phyloP scores from a whole-genome alignment of 2,113 vertebrate species.

The Phalacrocorax aristotelis region DNA sequence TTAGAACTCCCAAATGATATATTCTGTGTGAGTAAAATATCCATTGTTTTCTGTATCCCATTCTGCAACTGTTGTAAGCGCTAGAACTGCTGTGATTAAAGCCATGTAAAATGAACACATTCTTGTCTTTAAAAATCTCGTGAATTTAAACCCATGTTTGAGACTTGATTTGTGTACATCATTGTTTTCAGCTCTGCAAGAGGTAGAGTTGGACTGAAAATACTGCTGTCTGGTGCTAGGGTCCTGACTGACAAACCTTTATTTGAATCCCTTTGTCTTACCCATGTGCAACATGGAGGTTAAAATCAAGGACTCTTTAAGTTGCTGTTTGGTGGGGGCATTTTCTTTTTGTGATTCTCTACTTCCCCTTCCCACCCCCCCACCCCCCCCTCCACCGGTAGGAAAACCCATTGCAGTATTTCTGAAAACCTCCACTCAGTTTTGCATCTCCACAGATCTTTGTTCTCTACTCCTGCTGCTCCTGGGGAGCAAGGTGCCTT shows the following conservation, averaged over 20 bases:
- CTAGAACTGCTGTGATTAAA: neutral
- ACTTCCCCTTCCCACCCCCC: no score
- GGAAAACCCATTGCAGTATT: neutral
- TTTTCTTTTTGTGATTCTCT: neutral
- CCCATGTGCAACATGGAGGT: accelerated
- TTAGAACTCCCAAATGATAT: neutral
- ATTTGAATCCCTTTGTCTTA: neutral
- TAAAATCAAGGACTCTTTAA: neutral
- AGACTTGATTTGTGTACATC: neutral
- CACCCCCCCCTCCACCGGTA: no score
- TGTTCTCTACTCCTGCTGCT: neutral
- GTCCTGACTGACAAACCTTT: neutral
- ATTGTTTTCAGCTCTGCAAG: neutral
- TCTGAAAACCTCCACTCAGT: neutral
- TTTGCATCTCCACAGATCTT: neutral
- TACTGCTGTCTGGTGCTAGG: neutral
- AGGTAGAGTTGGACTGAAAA: neutral
- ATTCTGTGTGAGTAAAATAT: neutral
- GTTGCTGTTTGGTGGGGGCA: neutral
- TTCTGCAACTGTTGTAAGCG: neutral
- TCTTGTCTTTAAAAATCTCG: neutral
- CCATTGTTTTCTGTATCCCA: neutral
- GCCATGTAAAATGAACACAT: accelerated
- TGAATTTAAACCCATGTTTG: neutral
- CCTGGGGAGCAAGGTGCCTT: neutral